phyloP scores from a whole-genome alignment of 2,113 vertebrate species.

The Pao palembangensis region DNA sequence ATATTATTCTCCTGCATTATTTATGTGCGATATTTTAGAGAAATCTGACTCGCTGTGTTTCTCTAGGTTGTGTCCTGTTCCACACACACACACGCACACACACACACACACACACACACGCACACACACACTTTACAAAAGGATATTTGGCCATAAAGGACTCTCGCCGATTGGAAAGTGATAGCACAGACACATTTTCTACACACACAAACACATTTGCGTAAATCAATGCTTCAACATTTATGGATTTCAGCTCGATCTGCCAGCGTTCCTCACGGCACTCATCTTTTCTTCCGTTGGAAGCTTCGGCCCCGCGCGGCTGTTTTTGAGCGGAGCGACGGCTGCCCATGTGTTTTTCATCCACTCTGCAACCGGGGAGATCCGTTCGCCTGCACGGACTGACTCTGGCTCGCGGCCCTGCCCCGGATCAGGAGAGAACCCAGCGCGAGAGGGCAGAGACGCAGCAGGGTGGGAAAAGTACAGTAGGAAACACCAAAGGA shows the following conservation, averaged over 20 bases:
- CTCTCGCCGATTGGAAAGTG: conserved; percentile 8
- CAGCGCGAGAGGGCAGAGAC: conserved; percentile 20
- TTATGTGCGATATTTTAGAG: conserved; percentile 53
- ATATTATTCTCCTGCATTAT: conserved; percentile 47
- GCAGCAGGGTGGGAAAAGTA: conserved; percentile 24
- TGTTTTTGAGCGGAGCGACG: conserved; percentile 52
- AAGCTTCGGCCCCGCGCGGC: conserved; percentile 42
- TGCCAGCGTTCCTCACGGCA: conserved; percentile 45
- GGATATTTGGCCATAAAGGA: conserved; percentile 7
- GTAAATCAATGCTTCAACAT: conserved; percentile 33
- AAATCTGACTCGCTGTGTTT: conserved; percentile 17
- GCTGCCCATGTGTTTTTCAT: conserved; percentile 74
- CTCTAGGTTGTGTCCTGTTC: conserved; percentile 7
- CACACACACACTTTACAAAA: conserved; percentile 9
- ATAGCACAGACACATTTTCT: conserved; percentile 24
- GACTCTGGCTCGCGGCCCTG: conserved; percentile 53
- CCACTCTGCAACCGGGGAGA: conserved; percentile 59
- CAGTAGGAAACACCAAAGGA: conserved; percentile 6
- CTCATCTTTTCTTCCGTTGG: conserved; percentile 46
- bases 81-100: background rate
- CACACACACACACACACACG: conserved; percentile 15
- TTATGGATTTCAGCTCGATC: conserved; percentile 38
- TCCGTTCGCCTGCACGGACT: conserved; percentile 49
- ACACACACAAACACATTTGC: conserved; percentile 7
- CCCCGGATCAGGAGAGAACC: conserved; percentile 38